Conservation (phyloP, 2,888 invertebrate genomes). For the Sympetrum striolatum region DNA sequence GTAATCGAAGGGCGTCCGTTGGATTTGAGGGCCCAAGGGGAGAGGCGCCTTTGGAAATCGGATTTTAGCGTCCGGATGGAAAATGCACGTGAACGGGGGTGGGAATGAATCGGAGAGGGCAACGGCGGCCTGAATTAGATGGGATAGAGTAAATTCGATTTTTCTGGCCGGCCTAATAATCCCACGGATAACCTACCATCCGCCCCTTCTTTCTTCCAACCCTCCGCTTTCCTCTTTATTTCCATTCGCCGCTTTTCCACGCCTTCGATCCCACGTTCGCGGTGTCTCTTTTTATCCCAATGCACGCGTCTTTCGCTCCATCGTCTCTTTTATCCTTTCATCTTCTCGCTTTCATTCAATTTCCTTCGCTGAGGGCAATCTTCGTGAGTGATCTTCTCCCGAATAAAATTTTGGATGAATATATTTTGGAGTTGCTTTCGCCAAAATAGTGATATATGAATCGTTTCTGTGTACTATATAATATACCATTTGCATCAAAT, state of each 20-base stretch:
- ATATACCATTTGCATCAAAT: too few relatives aligned
- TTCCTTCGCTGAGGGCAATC: too few relatives aligned
- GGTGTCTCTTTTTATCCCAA: not conserved
- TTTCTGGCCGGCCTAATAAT: slow-evolving; percentile 20
- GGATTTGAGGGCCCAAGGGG: not conserved
- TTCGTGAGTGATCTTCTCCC: too few relatives aligned
- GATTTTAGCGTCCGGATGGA: not conserved
- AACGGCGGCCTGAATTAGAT: not conserved
- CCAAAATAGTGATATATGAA: too few relatives aligned
- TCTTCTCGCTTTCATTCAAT: too few relatives aligned
- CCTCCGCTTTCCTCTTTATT: not conserved
- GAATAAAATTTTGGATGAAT: too few relatives aligned
- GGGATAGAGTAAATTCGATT: slow-evolving; percentile 41
- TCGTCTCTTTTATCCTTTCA: too few relatives aligned
- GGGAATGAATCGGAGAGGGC: not conserved
- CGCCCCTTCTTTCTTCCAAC: not conserved
- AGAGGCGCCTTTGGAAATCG: not conserved
- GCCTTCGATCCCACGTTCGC: not conserved
- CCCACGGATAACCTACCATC: not conserved
- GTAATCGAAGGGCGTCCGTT: slow-evolving; percentile 29
- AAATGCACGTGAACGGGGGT: not conserved
- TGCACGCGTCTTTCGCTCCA: not conserved
- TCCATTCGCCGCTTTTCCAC: not conserved
- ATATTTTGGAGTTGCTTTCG: too few relatives aligned
- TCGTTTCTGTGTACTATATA: too few relatives aligned